Base-by-base conservation (phyloP, 1,140 invertebrate species). In the Branchinecta lindahli region DNA sequence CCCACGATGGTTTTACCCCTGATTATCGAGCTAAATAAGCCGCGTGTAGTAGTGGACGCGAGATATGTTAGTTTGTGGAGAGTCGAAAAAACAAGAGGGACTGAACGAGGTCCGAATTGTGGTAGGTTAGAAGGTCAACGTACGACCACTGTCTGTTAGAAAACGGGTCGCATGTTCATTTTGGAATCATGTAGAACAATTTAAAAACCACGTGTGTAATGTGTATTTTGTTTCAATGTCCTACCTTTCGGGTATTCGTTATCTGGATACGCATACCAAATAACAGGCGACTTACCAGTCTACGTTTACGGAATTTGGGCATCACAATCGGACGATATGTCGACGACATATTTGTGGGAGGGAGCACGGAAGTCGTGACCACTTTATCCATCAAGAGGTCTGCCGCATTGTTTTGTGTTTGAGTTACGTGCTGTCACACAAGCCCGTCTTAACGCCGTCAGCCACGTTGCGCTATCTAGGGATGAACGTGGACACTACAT, bases 151-250 rank as follows among this genome's bases (percentile, higher is more conserved):
- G 9, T 9, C 9, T 9, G n/a, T 9, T 52, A 52, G 9, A 9
- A 9, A 9, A 52, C 9, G 47, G n/a, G 9, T 52, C 47, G 9
- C 9, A n/a, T 9, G n/a, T 9, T 9, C n/a, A 52, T 52, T 52
- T 52, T 52, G 47, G 47, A 52, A 52, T 52, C n/a, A n/a, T 9
- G 47, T 52, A n/a, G n/a, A 9, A n/a, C 9, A n/a, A n/a, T n/a
- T n/a, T n/a, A n/a, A n/a, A n/a, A n/a, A n/a, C n/a, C n/a, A n/a
- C n/a, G n/a, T n/a, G n/a, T n/a, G n/a, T n/a, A n/a, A n/a, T 9
- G 47, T 52, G n/a, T 52, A 52, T 52, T 52, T 52, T 52, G 47
- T 52, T 52, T 52, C n/a, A n/a, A 52, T 52, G 47, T 52, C n/a
- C 9, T 52, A 52, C 47, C 47, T 52, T 52, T 52, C 47, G 47